phyloP scores from a whole-genome alignment of 2,113 vertebrate genomes.

The Anolis sagrei region DNA sequence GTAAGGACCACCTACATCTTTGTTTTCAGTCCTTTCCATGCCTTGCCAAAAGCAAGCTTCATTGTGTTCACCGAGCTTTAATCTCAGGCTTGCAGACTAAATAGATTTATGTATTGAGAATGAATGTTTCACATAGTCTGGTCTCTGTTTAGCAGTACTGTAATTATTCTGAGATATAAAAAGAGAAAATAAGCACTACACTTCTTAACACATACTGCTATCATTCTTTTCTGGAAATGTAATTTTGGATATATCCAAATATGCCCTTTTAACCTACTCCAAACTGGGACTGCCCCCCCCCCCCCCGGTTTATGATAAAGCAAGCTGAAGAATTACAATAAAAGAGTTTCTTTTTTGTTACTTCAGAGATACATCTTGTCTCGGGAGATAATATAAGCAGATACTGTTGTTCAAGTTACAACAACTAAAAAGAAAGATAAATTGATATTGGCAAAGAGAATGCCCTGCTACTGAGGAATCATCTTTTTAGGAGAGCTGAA shows the following conservation, averaged over 20 bases:
- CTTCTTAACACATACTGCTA: neutral
- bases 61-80: too few species aligned
- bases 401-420: neutral
- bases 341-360: neutral
- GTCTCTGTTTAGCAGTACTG: neutral
- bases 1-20: too few species aligned
- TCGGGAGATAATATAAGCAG: neutral
- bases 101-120: too few species aligned
- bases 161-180: neutral
- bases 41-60: too few species aligned
- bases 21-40: too few species aligned
- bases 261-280: neutral
- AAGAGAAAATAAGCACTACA: neutral
- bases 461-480: neutral
- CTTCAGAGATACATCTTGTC: neutral
- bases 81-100: too few species aligned
- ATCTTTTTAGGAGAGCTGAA: constrained; percentile 8
- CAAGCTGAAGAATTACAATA: neutral
- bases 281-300: neutral
- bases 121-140: too few species aligned
- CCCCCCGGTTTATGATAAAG: neutral
- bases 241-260: neutral
- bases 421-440: neutral
- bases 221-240: neutral
- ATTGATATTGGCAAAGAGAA: constrained; percentile 18